Evolutionary conservation across 2,797 vertebrate species (phyloP).

Genomic region (Protonibea diacanthus): DNA sequence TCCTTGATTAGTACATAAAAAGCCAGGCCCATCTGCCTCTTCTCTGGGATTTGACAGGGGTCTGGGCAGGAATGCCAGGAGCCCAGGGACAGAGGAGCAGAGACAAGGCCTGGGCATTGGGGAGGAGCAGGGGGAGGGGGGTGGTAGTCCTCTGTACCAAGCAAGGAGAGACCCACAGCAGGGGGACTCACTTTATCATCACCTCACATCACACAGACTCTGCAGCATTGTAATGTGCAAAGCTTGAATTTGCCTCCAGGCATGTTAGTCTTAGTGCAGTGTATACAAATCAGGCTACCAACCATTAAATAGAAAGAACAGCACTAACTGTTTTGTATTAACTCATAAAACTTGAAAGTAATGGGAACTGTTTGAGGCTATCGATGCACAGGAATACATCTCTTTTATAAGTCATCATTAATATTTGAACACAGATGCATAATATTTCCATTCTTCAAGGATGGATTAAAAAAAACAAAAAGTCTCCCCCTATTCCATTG

Average conservation of each 20-base stretch:
- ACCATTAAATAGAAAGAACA: slow-evolving; percentile 38
- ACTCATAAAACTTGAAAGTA: slow-evolving; percentile 52
- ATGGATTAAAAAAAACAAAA: no score
- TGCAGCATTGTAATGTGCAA: slow-evolving; percentile 59
- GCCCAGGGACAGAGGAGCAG: slow-evolving; percentile 63
- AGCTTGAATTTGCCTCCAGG: slow-evolving; percentile 61
- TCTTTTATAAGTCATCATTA: slow-evolving; percentile 50
- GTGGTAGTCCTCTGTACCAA: slow-evolving; percentile 50
- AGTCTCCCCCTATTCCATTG: background rate
- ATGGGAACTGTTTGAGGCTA: slow-evolving; percentile 55
- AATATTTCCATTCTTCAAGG: slow-evolving; percentile 45
- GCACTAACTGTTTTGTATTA: slow-evolving; percentile 45
- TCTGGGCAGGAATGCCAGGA: slow-evolving; percentile 77
- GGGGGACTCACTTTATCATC: slow-evolving; percentile 72
- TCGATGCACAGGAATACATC: slow-evolving; percentile 32
- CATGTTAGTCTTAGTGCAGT: slow-evolving; percentile 48
- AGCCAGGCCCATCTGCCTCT: slow-evolving; percentile 84
- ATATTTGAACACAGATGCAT: slow-evolving; percentile 51
- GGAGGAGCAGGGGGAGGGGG: background rate
- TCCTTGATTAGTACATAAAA: slow-evolving; percentile 89
- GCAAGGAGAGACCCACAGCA: slow-evolving; percentile 72
- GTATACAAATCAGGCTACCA: slow-evolving; percentile 69
- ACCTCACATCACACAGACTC: slow-evolving; percentile 58
- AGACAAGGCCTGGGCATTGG: slow-evolving; percentile 41
- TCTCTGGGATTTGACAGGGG: slow-evolving; percentile 81